A percentile compares a stretch with the other conserved stretches of the same genome.
Evolutionary conservation across 64 coral and sea anemone species (phyloP).

Genomic region (Stichodactyla helianthus): DNA sequence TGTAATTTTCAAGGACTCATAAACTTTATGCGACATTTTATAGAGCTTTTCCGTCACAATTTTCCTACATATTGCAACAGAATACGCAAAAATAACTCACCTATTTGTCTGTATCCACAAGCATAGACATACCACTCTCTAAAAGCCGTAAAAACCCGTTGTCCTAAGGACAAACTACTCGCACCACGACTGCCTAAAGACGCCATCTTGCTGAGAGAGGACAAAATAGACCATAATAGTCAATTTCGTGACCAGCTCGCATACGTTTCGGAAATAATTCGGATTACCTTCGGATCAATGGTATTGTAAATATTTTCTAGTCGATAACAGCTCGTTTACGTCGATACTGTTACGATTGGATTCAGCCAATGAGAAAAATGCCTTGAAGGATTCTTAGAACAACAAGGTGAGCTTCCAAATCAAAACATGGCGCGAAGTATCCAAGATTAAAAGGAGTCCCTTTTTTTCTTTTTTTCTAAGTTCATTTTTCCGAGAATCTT

Average conservation of each 20-base stretch:
- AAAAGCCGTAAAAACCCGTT: slow-evolving; percentile 85
- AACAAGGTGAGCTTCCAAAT: slow-evolving; percentile 52
- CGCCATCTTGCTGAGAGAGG: slow-evolving; percentile 73
- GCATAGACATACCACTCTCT: slow-evolving; percentile 89
- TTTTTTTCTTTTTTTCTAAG: not conserved
- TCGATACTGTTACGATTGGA: not conserved
- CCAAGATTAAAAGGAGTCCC: not conserved
- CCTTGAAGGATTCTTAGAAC: slow-evolving; percentile 23
- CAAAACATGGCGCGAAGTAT: slow-evolving; percentile 52
- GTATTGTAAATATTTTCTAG: not conserved
- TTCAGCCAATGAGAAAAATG: slow-evolving; percentile 58
- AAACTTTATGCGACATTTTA: not conserved
- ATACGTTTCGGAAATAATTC: slow-evolving; percentile 5
- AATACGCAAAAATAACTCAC: slow-evolving; percentile 44
- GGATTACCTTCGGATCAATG: not conserved
- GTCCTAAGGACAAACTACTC: slow-evolving; percentile 72
- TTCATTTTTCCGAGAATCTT: not conserved
- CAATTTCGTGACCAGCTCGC: slow-evolving; percentile 7
- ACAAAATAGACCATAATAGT: slow-evolving; percentile 62
- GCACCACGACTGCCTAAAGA: slow-evolving; percentile 59
- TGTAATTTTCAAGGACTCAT: not conserved
- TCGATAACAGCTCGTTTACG: not conserved
- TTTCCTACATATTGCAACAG: not conserved
- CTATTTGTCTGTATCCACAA: slow-evolving; percentile 97
- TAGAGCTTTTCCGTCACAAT: not conserved